A percentile compares a stretch with the other conserved stretches of the same genome.
These are phyloP conservation scores for Parazoanthus darwini DNA, from an alignment of 92 coral and sea anemone species.

Conservation along the genomic window DNA sequence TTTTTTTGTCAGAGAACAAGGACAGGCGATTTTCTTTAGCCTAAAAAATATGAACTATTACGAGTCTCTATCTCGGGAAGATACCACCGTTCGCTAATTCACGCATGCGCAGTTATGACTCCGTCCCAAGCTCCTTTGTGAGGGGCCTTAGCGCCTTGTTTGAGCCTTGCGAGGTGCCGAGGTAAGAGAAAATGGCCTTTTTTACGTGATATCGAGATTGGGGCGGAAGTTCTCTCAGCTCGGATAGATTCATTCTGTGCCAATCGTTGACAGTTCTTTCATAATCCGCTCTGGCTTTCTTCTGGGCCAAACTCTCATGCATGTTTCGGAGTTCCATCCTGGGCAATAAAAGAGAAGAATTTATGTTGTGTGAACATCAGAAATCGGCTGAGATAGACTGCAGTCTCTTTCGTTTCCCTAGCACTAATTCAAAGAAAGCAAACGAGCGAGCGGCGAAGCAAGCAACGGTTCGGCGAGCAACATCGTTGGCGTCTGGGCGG, in stretches of 20 bases:
- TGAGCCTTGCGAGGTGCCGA: conserved; percentile 92
- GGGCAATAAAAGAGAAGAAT: background rate
- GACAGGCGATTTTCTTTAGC: no score
- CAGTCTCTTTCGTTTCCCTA: background rate
- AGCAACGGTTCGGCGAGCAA: no score
- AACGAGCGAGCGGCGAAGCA: no score
- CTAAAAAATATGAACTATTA: no score
- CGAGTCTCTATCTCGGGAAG: no score
- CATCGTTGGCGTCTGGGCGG: no score
- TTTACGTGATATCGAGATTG: conserved; percentile 84
- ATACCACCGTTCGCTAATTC: no score
- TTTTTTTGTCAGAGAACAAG: no score
- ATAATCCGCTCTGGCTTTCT: conserved; percentile 75
- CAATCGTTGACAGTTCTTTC: conserved; percentile 88
- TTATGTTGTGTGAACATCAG: background rate
- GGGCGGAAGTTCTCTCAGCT: conserved; percentile 82
- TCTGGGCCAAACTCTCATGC: conserved; percentile 60
- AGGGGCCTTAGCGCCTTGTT: conserved; percentile 82
- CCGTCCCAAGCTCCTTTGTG: conserved; percentile 61
- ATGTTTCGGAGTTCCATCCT: conserved; percentile 72
- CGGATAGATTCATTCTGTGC: conserved; percentile 91
- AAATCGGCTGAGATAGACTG: no score
- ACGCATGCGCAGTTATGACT: background rate
- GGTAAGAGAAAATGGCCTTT: conserved; percentile 86
- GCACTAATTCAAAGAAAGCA: no score